Evolutionary conservation across 2,888 invertebrate genomes (phyloP).

Genomic region (Drosophila dives): DNA sequence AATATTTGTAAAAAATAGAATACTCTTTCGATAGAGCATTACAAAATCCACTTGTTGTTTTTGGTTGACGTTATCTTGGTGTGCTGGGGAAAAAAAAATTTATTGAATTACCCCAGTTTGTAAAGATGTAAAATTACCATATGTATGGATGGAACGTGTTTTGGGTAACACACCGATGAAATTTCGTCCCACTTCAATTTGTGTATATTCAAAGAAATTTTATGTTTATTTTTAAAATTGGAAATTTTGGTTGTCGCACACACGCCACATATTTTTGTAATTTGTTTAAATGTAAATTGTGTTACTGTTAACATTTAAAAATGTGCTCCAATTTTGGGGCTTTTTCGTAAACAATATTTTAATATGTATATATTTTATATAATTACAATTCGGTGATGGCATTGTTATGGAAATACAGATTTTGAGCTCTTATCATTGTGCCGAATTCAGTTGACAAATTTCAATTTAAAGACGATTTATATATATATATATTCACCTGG

Average conservation of each 20-base stretch:
- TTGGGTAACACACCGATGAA: slow-evolving; percentile 34
- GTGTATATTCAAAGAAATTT: slow-evolving; percentile 65
- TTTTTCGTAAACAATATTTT: slow-evolving; percentile 45
- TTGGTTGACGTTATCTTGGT: not conserved
- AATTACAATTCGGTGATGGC: slow-evolving; percentile 39
- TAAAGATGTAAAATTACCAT: slow-evolving; percentile 54
- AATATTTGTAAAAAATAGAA: not conserved
- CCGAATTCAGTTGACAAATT: slow-evolving; percentile 20
- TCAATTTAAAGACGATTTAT: slow-evolving; percentile 5
- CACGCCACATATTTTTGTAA: slow-evolving; percentile 65
- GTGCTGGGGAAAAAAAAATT: slow-evolving; percentile 3
- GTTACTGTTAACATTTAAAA: slow-evolving; percentile 65
- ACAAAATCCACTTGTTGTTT: slow-evolving; percentile 3
- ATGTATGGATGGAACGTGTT: slow-evolving; percentile 48
- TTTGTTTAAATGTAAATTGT: slow-evolving; percentile 44
- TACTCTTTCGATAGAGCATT: not conserved
- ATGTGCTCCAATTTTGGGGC: slow-evolving; percentile 44
- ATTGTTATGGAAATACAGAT: slow-evolving; percentile 38
- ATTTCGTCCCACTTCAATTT: slow-evolving; percentile 23
- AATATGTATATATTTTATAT: slow-evolving; percentile 20
- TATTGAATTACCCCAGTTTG: slow-evolving; percentile 51
- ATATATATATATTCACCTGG: slow-evolving; percentile 27
- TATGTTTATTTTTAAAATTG: slow-evolving; percentile 72
- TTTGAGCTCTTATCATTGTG: slow-evolving; percentile 18
- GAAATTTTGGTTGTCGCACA: slow-evolving; percentile 53